phyloP scores from a whole-genome alignment of 2,888 invertebrate species.

The Catocala nupta region DNA sequence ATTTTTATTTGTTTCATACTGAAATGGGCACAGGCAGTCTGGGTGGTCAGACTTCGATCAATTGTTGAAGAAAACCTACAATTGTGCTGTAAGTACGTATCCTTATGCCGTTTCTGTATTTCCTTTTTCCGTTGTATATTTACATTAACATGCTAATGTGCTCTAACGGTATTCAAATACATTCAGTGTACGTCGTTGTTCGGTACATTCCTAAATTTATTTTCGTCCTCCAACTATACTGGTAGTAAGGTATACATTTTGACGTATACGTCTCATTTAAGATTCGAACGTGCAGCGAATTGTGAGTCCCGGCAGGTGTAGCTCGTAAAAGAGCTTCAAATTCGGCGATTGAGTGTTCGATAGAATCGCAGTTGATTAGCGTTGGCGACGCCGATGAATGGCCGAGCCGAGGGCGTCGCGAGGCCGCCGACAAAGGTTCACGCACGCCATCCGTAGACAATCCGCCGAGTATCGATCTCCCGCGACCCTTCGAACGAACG shows the following conservation, averaged over 20 bases:
- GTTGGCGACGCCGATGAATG: conserved; percentile 68
- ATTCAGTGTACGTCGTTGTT: conserved; percentile 18
- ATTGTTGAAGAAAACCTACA: not conserved
- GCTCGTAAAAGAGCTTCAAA: conserved; percentile 38
- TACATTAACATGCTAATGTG: conserved; percentile 15
- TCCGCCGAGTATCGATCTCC: conserved; percentile 84
- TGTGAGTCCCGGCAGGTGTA: conserved; percentile 39
- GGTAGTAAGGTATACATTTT: conserved; percentile 15
- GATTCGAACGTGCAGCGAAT: conserved; percentile 46
- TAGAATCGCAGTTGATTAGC: conserved; percentile 74
- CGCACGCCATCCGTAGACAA: conserved; percentile 83
- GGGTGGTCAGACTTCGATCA: conserved; percentile 1
- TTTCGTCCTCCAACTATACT: conserved; percentile 19
- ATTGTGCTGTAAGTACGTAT: not conserved
- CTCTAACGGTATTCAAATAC: conserved; percentile 18
- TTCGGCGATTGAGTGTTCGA: conserved; percentile 47
- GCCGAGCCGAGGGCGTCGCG: conserved; percentile 63
- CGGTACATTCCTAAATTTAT: conserved; percentile 23
- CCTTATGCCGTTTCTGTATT: conserved; percentile 5
- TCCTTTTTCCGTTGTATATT: conserved; percentile 11
- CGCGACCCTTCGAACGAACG: conserved; percentile 86
- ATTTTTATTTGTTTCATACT: conserved; percentile 30
- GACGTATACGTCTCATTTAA: conserved; percentile 42
- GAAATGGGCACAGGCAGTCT: not conserved
- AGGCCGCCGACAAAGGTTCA: conserved; percentile 74